phyloP scores from a whole-genome alignment of 2,797 vertebrate species.

The Cercopithecus neglectus region DNA sequence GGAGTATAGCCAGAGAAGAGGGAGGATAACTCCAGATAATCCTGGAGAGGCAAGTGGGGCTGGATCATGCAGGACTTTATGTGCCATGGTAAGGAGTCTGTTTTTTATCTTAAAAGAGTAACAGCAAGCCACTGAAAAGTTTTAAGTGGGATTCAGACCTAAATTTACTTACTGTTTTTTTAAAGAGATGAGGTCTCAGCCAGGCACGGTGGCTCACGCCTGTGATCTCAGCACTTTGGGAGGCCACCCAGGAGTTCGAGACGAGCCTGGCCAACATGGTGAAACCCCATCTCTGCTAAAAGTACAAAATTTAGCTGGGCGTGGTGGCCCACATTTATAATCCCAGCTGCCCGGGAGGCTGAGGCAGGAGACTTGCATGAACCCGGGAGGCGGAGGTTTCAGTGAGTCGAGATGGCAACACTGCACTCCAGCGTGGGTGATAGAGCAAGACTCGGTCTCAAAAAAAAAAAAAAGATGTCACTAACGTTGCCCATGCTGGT shows the following conservation, averaged over 20 bases:
- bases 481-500: not conserved
- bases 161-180: not conserved
- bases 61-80: not conserved
- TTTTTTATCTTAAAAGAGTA: slow-evolving; percentile 21
- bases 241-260: not conserved
- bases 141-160: not conserved
- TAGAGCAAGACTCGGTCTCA: not conserved
- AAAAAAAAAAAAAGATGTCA: not conserved
- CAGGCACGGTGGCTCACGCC: too few species aligned
- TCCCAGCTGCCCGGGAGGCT: not conserved
- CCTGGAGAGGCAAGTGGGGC: not conserved
- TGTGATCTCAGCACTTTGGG: not conserved
- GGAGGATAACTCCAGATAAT: not conserved
- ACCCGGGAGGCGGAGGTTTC: not conserved
- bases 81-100: not conserved
- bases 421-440: not conserved
- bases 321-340: accelerated
- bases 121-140: slow-evolving; percentile 22
- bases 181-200: not conserved
- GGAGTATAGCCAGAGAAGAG: not conserved
- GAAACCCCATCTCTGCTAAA: not conserved
- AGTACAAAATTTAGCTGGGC: not conserved
- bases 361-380: not conserved
- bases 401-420: not conserved
- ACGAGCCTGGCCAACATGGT: not conserved